A percentile compares a stretch with the other conserved stretches of the same genome.
Evolutionary conservation across 2,113 vertebrate species (phyloP).

Genomic region (Galbula dea): DNA sequence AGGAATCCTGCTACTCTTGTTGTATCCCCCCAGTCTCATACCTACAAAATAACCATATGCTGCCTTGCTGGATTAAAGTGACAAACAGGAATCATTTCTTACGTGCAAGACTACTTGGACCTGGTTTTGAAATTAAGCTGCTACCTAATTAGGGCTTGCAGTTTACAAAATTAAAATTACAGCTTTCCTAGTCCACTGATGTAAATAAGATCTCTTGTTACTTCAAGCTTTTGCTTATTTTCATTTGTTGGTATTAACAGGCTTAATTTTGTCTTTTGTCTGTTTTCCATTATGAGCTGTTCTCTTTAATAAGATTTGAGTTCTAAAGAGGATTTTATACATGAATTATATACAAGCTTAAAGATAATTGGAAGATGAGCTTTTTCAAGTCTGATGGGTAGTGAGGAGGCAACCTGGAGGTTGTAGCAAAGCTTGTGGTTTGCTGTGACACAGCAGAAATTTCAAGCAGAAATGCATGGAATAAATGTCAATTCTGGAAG

Average conservation of each 20-base stretch:
- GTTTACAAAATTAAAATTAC: not conserved
- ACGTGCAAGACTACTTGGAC: not conserved
- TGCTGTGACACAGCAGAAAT: conserved; percentile 23
- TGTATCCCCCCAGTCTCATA: not conserved
- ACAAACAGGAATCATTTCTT: not conserved
- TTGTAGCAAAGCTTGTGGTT: not conserved
- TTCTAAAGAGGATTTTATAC: conserved; percentile 21
- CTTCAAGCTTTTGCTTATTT: not conserved
- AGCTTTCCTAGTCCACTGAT: not conserved
- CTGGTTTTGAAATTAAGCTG: not conserved
- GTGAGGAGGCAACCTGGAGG: not conserved
- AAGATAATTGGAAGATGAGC: not conserved
- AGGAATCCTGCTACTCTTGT: not conserved
- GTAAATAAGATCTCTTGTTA: not conserved
- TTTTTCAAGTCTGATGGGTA: not conserved
- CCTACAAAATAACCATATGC: not conserved
- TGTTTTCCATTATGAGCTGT: not conserved
- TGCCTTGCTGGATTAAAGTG: not conserved
- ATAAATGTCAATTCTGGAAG: not conserved
- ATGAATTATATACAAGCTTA: conserved; percentile 2
- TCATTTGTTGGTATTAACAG: conserved; percentile 1
- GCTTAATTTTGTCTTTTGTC: conserved; percentile 1
- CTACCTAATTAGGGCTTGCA: not conserved
- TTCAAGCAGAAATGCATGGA: not conserved
- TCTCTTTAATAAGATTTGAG: conserved; percentile 32